Evolutionary conservation across 2,888 invertebrate genomes (phyloP).

Genomic region (Cyclophora punctaria): DNA sequence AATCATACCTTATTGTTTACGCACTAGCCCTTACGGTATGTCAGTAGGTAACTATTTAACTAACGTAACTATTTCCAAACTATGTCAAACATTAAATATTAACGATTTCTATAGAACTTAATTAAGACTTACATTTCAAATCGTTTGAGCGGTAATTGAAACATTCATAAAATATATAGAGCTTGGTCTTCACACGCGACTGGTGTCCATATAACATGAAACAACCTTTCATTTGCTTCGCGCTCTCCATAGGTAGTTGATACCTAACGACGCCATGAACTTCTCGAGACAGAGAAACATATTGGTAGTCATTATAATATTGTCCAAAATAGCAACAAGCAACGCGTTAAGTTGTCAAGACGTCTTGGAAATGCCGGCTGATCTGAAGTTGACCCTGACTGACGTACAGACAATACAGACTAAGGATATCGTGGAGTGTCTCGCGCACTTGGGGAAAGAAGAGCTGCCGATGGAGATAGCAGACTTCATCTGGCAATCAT

Average conservation of each 20-base stretch:
- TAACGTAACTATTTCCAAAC: not conserved
- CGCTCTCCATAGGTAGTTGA: too few relatives aligned
- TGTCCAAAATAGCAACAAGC: slow-evolving; percentile 7
- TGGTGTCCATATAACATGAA: too few relatives aligned
- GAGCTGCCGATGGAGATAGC: slow-evolving; percentile 38
- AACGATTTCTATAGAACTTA: too few relatives aligned
- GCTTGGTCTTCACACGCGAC: too few relatives aligned
- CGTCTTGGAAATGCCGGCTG: slow-evolving; percentile 32
- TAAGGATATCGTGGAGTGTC: slow-evolving; percentile 47
- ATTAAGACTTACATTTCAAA: too few relatives aligned
- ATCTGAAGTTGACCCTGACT: slow-evolving; percentile 25
- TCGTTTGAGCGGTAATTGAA: too few relatives aligned
- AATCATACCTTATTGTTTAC: not conserved
- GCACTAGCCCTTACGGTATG: not conserved
- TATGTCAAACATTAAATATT: too few relatives aligned
- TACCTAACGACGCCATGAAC: too few relatives aligned
- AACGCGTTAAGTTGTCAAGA: slow-evolving; percentile 38
- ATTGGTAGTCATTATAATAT: not conserved
- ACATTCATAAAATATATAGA: too few relatives aligned
- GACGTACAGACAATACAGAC: slow-evolving; percentile 38
- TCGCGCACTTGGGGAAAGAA: slow-evolving; percentile 48
- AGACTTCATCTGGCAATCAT: slow-evolving; percentile 48
- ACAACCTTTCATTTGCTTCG: too few relatives aligned
- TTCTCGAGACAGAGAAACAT: too few relatives aligned
- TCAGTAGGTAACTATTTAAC: not conserved